Percentiles rank a stretch among this genome's conserved stretches.
Evolutionary conservation across 1,140 invertebrate species (phyloP).

Genomic region (Antheraea pernyi): DNA sequence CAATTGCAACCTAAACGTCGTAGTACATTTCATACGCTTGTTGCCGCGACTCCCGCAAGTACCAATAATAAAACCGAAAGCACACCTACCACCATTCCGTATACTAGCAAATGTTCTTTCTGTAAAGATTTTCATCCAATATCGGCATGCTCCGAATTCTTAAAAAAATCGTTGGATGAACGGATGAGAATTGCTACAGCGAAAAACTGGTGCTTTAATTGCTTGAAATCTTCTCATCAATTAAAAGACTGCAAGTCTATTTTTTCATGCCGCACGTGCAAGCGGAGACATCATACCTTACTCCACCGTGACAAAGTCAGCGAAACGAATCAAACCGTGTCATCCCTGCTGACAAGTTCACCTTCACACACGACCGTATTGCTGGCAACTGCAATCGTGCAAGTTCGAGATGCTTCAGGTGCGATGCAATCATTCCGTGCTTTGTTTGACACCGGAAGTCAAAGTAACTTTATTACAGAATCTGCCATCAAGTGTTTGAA

Average conservation of each 20-base stretch:
- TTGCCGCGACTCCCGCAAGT: neutral
- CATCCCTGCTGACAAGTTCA: neutral
- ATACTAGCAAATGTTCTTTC: neutral
- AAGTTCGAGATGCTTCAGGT: slow-evolving; percentile 26
- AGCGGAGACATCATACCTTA: slow-evolving; percentile 9
- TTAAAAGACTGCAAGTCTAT: slow-evolving; percentile 26
- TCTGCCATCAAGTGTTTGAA: neutral
- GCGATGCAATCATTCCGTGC: slow-evolving; percentile 28
- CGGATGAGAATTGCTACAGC: slow-evolving; percentile 25
- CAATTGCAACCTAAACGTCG: neutral
- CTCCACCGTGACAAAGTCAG: neutral
- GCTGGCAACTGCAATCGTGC: neutral
- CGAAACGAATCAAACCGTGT: neutral
- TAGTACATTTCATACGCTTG: neutral
- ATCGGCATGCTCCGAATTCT: slow-evolving; percentile 21
- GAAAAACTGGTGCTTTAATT: slow-evolving; percentile 30
- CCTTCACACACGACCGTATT: neutral
- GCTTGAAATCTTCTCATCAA: slow-evolving; percentile 30
- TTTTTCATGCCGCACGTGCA: slow-evolving; percentile 28
- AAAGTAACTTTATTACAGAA: neutral
- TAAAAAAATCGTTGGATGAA: slow-evolving; percentile 28
- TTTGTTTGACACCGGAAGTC: slow-evolving; percentile 2
- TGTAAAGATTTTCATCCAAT: neutral
- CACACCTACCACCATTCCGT: neutral
- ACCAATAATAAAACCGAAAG: too few species aligned